Evolutionary conservation across 1,140 invertebrate species (phyloP).

Genomic region (Pectinophora gossypiella): DNA sequence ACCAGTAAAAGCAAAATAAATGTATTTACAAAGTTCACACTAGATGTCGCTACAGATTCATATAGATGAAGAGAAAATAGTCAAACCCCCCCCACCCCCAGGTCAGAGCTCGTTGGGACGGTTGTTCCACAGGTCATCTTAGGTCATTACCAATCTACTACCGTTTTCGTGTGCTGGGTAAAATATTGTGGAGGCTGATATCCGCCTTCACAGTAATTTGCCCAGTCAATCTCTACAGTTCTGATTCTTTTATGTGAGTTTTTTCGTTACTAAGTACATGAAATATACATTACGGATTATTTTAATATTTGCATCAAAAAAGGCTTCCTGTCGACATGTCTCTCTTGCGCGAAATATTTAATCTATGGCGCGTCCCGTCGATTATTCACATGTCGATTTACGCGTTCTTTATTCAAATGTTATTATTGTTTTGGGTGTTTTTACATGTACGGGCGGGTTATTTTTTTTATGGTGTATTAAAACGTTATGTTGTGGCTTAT

Average conservation of each 20-base stretch:
- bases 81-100: too few species aligned
- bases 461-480: too few species aligned
- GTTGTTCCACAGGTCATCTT: too few species aligned
- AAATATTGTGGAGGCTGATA: too few species aligned
- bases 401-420: constrained; percentile 24
- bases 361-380: not conserved
- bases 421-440: constrained; percentile 20
- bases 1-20: too few species aligned
- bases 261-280: not conserved
- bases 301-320: not conserved
- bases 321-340: constrained; percentile 3
- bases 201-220: too few species aligned
- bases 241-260: not conserved
- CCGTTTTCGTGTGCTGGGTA: not conserved
- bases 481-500: too few species aligned
- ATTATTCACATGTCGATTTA: constrained; percentile 4
- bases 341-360: not conserved
- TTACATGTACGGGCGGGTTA: not conserved
- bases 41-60: too few species aligned
- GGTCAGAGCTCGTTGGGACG: too few species aligned
- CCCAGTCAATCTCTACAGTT: not conserved
- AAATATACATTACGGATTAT: not conserved
- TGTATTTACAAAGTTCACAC: too few species aligned
- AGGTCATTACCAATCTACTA: too few species aligned
- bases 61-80: too few species aligned